Percentiles rank a stretch among this genome's conserved stretches.
Evolutionary conservation across 2,888 invertebrate species (phyloP).

Genomic region (Tupiocoris notatus): DNA sequence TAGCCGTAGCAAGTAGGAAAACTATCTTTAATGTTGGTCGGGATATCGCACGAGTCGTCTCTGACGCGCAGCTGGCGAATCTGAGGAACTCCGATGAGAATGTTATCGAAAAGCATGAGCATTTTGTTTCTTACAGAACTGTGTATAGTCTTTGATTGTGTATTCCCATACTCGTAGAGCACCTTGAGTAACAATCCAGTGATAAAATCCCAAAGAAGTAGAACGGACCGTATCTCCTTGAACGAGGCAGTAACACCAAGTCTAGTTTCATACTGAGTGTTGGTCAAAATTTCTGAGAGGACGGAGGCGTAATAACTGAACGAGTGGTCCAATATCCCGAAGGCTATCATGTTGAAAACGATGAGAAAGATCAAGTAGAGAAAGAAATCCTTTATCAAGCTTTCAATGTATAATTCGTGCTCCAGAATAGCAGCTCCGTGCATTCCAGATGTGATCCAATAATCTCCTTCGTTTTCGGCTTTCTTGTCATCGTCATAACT

Average conservation of each 20-base stretch:
- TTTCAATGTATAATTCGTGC: conserved; percentile 9
- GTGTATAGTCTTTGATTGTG: conserved; percentile 48
- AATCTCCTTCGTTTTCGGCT: not conserved
- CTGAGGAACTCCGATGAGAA: conserved; percentile 55
- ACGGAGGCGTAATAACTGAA: conserved; percentile 37
- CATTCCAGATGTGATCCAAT: too few relatives aligned
- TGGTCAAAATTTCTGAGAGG: conserved; percentile 28
- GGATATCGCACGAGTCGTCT: conserved; percentile 59
- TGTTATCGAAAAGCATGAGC: conserved; percentile 56
- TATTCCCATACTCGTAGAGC: conserved; percentile 57
- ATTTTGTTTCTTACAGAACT: conserved; percentile 53
- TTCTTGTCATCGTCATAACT: not conserved
- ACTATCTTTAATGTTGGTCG: conserved; percentile 56
- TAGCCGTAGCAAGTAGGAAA: conserved; percentile 60
- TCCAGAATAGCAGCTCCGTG: too few relatives aligned
- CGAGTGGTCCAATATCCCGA: conserved; percentile 28
- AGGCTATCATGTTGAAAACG: conserved; percentile 22
- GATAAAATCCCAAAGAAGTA: conserved; percentile 51
- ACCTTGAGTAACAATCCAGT: conserved; percentile 58
- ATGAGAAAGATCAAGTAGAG: conserved; percentile 23
- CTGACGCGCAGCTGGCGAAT: conserved; percentile 54
- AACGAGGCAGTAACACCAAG: conserved; percentile 17
- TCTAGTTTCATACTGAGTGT: conserved; percentile 1
- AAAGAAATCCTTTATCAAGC: conserved; percentile 15
- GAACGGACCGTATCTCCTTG: conserved; percentile 11